Percentiles rank a stretch among this genome's conserved stretches.
phyloP scores from a whole-genome alignment of 2,888 invertebrate species.

The Eupithecia dodoneata region DNA sequence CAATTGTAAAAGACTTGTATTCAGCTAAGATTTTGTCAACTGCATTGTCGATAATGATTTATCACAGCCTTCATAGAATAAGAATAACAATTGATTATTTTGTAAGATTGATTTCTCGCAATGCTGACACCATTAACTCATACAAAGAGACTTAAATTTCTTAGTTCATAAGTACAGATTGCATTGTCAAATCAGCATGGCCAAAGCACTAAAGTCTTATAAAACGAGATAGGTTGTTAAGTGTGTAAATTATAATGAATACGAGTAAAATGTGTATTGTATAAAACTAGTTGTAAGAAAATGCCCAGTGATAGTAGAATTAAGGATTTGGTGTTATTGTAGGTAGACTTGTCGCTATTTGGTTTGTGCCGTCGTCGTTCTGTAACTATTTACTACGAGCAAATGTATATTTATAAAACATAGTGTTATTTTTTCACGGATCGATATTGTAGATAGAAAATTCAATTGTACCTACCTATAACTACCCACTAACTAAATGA shows the following conservation, averaged over 20 bases:
- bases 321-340: conserved; percentile 69
- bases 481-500: conserved; percentile 64
- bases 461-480: conserved; percentile 60
- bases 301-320: conserved; percentile 82
- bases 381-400: conserved; percentile 55
- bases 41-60: conserved; percentile 73
- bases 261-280: conserved; percentile 54
- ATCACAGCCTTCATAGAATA: conserved; percentile 60
- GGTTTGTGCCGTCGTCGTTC: conserved; percentile 69
- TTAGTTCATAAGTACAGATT: conserved; percentile 46
- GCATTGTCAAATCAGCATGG: conserved; percentile 66
- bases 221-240: conserved; percentile 71
- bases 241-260: conserved; percentile 69
- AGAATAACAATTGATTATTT: conserved; percentile 49
- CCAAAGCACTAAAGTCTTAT: conserved; percentile 78
- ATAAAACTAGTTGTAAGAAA: conserved; percentile 69
- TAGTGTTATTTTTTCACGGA: conserved; percentile 77
- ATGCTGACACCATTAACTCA: conserved; percentile 12
- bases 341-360: conserved; percentile 63
- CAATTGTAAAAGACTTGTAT: conserved; percentile 58
- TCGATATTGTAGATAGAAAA: conserved; percentile 61
- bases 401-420: conserved; percentile 59
- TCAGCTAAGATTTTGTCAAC: conserved; percentile 65
- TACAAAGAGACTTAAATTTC: conserved; percentile 30
- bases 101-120: conserved; percentile 34